Base-by-base conservation (phyloP, 2,113 vertebrate species). In the Muscicapa adusta region DNA sequence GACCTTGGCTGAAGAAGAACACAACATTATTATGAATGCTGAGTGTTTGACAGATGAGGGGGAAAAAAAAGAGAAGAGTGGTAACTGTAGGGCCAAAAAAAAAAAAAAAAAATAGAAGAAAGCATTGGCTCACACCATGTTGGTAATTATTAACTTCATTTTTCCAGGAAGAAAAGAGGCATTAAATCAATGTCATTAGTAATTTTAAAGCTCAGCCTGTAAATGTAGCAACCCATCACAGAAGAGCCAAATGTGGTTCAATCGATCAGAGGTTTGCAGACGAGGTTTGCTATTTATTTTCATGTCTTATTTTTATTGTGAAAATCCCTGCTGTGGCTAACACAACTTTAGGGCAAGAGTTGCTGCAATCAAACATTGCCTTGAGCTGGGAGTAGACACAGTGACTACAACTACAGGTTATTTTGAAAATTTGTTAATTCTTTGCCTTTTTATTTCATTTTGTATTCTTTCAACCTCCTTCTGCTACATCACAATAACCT, bases 141-240 rank as follows among this genome's bases (percentile, higher is more conserved):
- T 84, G 53, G 79, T 91, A 94, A 95, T 92, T 80, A 96, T 91
- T 84, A 91, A 94, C 76, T 92, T 89, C 26, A 38, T 86, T 95
- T 92, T 94, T 92, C 76, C 91, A 89, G 72, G 43, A 48, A 89
- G 68, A 94, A 89, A 71, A 94, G 76, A 83, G 51, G 76, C 65
- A 80, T 77, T 96, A 94, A 89, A 94, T 95, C 83, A 97, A 75
- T 45, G 73, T 86, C 86, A 89, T 63, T 38, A 47, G 83, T 43
- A 93, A 93, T 78, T 94, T 84, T 75, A 95, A 90, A 8, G 6
- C 72, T 91, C 7, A 6, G 62, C 54, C 78, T 96, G 0, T 53
- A 91, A 91, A 73, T 28, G 43, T 76, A 89, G 68, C 81, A 88
- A 74, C 24, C 24, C 43, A 34, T 84, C 43, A 91, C 25, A 75